Base-by-base conservation (phyloP, 92 coral and sea anemone species). In the Palythoa grandiflora region DNA sequence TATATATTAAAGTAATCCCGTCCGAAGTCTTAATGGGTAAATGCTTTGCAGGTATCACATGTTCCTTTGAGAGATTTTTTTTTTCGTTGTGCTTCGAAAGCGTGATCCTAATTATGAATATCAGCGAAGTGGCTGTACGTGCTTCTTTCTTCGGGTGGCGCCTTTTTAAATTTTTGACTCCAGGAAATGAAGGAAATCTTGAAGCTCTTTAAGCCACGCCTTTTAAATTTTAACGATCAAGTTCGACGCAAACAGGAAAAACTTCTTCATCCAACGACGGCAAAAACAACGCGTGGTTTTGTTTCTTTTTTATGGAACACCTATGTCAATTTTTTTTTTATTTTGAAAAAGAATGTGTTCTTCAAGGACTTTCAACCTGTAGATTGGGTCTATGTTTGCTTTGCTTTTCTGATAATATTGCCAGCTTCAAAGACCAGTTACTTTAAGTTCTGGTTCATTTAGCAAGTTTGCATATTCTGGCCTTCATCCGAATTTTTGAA, bases 161-260 rank as follows among this genome's bases (percentile, higher is more conserved):
- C 73, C 61, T 47, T 60, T 66, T 81, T 60, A 81, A 36, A 28
- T 44, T 44, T 75, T 47, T 81, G 60, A 81, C 75, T 81, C 63
- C 86, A 81, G 86, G 86, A 81, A 81, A 71, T 51, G 48, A 81
- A 65, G 75, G 61, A 68, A 47, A 81, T 50, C 57, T 65, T 63
- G 85, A 65, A 63, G 60, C 35, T 44, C 85, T 51, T 80, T 19
- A 8, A 21, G 57, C 86, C 86, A 68, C 76, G 86, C 86, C 86
- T 68, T 65, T 37, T 6, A 66, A 66, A 80, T 44, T 63, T 48
- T 57, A 54, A 59, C 84, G 38, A 55, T 57, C 84, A 78, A 79
- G 60, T 79, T 61, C 55, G 53, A 81, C 7, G 86, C 86, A 75
- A 81, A 81, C 86, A 81, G 86, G 75, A 48, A 81, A 63, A 63